Evolutionary conservation across 2,113 vertebrate species (phyloP), one percentile per base, ranked within the genome.

Genomic region (Cyanistes caeruleus): DNA sequence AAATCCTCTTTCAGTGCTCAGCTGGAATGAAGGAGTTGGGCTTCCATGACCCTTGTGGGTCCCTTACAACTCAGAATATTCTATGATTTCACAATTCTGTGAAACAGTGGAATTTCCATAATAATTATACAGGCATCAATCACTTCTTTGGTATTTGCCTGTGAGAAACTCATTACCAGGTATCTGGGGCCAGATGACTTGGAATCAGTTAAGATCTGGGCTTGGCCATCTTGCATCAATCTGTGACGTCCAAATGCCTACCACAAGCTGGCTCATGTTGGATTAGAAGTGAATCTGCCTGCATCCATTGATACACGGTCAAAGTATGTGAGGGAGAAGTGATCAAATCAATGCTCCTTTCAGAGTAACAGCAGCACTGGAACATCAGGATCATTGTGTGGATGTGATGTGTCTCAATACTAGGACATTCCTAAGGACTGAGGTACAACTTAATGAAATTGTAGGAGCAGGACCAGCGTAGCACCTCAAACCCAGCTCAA

Each of bases 151-250:
- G 75, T 85, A 91, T 88, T 96, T 94, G 72, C 48, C 75, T 60
- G 41, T 13, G 39, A 89, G 87, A 90, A 94, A 83, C 72, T 94
- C 80, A 51, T 80, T 56, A 33, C 35, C 24, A 74, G 33, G 55
- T 87, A 72, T 55, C 53, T 68, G 48, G 48, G 67, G 58, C 79
- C 55, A 73, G 84, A 75, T 14, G 16, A 73, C 82, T 85, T 63
- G 55, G 70, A 87, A 94, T 81, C 52, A 75, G 81, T 83, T 82
- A 69, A 78, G 53, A 72, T 55, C 64, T 94, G 92, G 92, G 84
- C 76, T 94, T 94, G 95, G 92, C 79, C 60, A 84, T 55, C 83
- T 95, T 91, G 31, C 95, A 81, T 92, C 95, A 94, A 86, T 8
- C 52, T 72, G 68, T 88, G 82, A 70, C 60, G 3, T 91, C 59